phyloP scores from a whole-genome alignment of 2,113 vertebrate genomes.

The Elgaria multicarinata region DNA sequence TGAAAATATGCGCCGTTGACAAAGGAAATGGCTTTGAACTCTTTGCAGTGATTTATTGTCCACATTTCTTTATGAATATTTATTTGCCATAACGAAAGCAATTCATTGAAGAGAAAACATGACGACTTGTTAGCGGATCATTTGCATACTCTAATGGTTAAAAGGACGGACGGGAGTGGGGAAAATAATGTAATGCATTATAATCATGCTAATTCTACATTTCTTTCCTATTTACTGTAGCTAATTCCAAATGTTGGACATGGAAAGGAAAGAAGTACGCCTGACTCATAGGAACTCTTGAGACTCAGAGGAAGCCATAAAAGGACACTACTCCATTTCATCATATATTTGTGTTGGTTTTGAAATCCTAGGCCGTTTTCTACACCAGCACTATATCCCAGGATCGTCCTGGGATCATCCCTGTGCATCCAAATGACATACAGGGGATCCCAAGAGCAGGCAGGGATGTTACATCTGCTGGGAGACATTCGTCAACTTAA shows the following conservation, averaged over 20 bases:
- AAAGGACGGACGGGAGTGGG: slow-evolving; percentile 23
- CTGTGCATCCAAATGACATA: too few relatives aligned
- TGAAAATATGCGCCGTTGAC: slow-evolving; percentile 69
- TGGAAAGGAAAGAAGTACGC: slow-evolving; percentile 13
- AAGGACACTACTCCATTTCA: slow-evolving; percentile 11
- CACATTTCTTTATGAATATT: slow-evolving; percentile 75
- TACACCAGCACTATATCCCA: too few relatives aligned
- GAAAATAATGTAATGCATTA: slow-evolving; percentile 46
- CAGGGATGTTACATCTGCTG: too few relatives aligned
- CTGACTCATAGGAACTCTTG: slow-evolving; percentile 20
- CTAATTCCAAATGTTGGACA: slow-evolving; percentile 25
- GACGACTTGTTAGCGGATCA: slow-evolving; percentile 66
- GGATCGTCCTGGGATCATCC: too few relatives aligned
- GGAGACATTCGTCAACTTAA: too few relatives aligned
- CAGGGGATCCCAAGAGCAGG: too few relatives aligned
- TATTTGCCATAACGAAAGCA: slow-evolving; percentile 71
- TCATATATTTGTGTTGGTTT: slow-evolving; percentile 21
- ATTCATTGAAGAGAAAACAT: slow-evolving; percentile 72
- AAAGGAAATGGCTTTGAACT: slow-evolving; percentile 72
- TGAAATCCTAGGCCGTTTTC: background rate
- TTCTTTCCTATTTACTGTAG: slow-evolving; percentile 26
- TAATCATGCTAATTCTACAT: slow-evolving; percentile 39
- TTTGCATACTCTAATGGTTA: slow-evolving; percentile 66
- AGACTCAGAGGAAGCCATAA: slow-evolving; percentile 22
- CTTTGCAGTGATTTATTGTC: slow-evolving; percentile 73